A percentile compares a stretch with the other conserved stretches of the same genome.
These are phyloP conservation scores for Xiphias gladius DNA, from an alignment of 2,113 vertebrate genomes.

Conservation along the genomic window DNA sequence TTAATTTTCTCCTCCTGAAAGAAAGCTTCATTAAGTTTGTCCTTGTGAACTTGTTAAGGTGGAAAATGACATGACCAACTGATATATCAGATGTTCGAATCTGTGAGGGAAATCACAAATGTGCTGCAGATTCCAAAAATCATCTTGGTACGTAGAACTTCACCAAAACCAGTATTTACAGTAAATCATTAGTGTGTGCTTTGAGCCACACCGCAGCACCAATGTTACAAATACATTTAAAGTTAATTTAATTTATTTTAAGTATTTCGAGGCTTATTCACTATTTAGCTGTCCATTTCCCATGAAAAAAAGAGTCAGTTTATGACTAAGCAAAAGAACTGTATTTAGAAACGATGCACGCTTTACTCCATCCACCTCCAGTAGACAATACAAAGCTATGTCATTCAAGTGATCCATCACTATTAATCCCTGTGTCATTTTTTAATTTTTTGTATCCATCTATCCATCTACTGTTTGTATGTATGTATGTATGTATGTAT, in stretches of 20 bases:
- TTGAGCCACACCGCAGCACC: background rate
- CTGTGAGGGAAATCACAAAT: background rate
- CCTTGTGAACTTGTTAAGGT: background rate
- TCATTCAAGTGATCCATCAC: constrained; percentile 54
- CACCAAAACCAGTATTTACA: background rate
- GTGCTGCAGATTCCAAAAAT: background rate
- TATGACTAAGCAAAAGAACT: constrained; percentile 54
- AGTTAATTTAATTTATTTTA: background rate
- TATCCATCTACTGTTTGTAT: too few species aligned
- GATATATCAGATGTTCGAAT: background rate
- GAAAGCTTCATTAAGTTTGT: background rate
- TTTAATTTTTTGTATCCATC: too few species aligned
- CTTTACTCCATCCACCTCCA: constrained; percentile 55
- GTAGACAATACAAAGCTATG: constrained; percentile 17
- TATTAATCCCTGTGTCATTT: too few species aligned
- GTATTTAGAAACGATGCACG: constrained; percentile 51
- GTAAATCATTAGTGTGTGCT: background rate
- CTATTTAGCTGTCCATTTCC: constrained; percentile 14
- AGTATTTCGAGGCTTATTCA: background rate
- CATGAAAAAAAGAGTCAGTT: constrained; percentile 24
- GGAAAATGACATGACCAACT: background rate
- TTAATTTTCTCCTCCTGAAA: background rate
- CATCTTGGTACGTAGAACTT: background rate
- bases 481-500: too few species aligned
- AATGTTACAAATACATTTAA: background rate